A percentile compares a stretch with the other conserved stretches of the same genome.
Conservation (phyloP, 2,113 vertebrate genomes). For the Gallinago media region DNA sequence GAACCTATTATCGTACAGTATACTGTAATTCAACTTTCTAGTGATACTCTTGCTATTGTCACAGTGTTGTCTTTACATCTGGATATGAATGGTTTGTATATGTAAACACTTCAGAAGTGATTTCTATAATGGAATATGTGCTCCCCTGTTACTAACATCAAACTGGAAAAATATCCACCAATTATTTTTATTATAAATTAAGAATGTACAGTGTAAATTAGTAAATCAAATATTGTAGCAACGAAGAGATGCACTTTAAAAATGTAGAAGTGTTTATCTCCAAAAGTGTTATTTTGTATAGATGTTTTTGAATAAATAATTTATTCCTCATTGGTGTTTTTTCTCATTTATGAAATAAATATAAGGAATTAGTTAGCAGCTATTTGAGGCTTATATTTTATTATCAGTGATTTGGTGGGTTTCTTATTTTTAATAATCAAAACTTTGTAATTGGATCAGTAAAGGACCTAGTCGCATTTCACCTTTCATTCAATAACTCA, state of each 20-base stretch:
- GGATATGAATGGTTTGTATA: conserved; percentile 44
- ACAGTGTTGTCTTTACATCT: conserved; percentile 50
- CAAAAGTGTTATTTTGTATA: conserved; percentile 70
- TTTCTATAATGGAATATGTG: conserved; percentile 50
- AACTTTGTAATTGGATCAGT: neutral
- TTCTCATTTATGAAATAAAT: conserved; percentile 36
- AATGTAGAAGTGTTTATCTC: conserved; percentile 61
- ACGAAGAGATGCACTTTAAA: conserved; percentile 64
- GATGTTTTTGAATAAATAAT: conserved; percentile 70
- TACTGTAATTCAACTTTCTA: conserved; percentile 45
- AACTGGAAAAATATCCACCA: conserved; percentile 13
- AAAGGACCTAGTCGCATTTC: neutral
- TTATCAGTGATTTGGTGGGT: neutral
- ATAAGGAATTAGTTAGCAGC: neutral
- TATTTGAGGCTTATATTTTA: neutral
- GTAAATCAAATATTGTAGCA: conserved; percentile 59
- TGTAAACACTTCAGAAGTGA: conserved; percentile 16
- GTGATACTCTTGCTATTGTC: conserved; percentile 57
- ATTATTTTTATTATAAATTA: conserved; percentile 63
- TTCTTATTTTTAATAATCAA: neutral
- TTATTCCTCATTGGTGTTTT: neutral
- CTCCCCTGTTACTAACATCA: neutral
- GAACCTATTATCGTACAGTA: neutral
- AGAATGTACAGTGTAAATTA: conserved; percentile 71
- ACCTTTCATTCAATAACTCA: neutral